A percentile compares a stretch with the other conserved stretches of the same genome.
Conservation (phyloP, 2,113 vertebrate genomes). For the Dermatemys mawii region DNA sequence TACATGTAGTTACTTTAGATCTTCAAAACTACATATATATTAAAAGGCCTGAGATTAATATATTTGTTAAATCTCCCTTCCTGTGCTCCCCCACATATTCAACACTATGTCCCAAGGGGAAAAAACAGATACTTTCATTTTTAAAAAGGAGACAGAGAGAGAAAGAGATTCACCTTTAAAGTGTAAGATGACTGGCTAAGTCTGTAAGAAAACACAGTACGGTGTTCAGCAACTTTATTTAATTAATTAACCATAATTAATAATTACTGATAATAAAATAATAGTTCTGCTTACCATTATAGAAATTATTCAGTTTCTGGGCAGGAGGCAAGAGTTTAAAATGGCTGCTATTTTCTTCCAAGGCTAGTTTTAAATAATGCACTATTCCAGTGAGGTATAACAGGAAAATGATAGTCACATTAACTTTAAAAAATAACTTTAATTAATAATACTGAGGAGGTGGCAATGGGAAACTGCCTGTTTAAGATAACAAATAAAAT, state of each 20-base stretch:
- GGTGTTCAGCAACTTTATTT: background rate
- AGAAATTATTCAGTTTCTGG: slow-evolving; percentile 18
- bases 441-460: slow-evolving; percentile 50
- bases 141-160: background rate
- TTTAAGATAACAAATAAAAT: slow-evolving; percentile 37
- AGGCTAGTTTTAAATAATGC: background rate
- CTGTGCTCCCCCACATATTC: background rate
- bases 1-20: slow-evolving; percentile 30
- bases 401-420: slow-evolving; percentile 37
- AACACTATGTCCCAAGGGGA: background rate
- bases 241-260: background rate
- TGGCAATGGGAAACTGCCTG: slow-evolving; percentile 41
- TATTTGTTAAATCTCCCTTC: slow-evolving; percentile 6
- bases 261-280: background rate
- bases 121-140: background rate
- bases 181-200: accelerated
- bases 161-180: background rate
- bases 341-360: background rate
- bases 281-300: background rate
- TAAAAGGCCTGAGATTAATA: slow-evolving; percentile 40
- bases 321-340: slow-evolving; percentile 11
- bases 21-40: slow-evolving; percentile 18
- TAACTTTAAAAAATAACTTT: slow-evolving; percentile 59
- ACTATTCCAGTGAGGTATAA: slow-evolving; percentile 5
- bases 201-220: background rate